Evolutionary conservation across 2,797 vertebrate genomes (phyloP).

Genomic region (Gorsachius magnificus): DNA sequence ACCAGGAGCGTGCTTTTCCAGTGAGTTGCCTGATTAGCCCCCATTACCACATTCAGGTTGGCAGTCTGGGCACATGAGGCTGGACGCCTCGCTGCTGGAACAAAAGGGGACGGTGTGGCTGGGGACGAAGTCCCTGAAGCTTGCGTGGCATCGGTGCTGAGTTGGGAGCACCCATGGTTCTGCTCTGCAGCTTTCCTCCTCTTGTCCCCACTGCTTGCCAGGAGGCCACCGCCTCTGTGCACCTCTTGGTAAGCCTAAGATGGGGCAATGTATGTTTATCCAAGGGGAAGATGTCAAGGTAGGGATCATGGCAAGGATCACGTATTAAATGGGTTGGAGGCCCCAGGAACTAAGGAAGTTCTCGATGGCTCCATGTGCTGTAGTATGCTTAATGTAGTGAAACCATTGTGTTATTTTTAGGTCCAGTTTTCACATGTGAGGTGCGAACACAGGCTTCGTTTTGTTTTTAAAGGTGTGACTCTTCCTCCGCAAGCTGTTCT

Average conservation of each 20-base stretch:
- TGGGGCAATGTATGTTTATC: neutral
- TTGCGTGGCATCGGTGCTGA: neutral
- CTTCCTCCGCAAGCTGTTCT: constrained; percentile 38
- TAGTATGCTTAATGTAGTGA: neutral
- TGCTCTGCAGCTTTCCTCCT: neutral
- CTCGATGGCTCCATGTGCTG: neutral
- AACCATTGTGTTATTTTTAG: constrained; percentile 22
- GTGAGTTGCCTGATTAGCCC: neutral
- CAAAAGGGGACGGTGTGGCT: neutral
- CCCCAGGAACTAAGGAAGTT: neutral
- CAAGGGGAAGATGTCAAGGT: neutral
- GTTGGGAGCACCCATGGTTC: neutral
- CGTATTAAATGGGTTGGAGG: neutral
- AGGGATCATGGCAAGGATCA: neutral
- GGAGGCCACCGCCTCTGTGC: neutral
- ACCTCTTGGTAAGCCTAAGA: neutral
- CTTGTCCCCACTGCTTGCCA: neutral
- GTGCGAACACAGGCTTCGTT: neutral
- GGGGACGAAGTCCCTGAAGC: neutral
- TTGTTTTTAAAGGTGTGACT: constrained; percentile 51
- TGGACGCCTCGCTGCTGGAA: neutral
- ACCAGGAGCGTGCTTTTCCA: neutral
- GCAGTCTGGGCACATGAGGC: neutral
- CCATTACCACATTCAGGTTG: neutral
- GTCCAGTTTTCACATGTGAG: constrained; percentile 15